Evolutionary conservation across 2,113 vertebrate species (phyloP).

Genomic region (Ceyx melanurus): DNA sequence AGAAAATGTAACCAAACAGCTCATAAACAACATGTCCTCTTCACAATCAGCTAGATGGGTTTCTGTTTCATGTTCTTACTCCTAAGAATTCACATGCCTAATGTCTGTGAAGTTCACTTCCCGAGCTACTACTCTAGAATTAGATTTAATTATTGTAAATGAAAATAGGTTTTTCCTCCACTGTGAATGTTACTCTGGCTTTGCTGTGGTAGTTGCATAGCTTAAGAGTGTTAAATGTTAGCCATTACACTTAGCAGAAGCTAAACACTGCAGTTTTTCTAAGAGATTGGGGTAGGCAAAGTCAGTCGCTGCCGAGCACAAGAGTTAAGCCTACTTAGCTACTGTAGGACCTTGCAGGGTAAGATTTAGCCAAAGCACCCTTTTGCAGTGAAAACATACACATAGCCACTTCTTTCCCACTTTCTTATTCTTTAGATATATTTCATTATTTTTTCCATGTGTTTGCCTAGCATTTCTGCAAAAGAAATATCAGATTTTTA

Average conservation of each 20-base stretch:
- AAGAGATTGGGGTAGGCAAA: background rate
- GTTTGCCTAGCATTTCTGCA: background rate
- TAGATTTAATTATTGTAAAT: background rate
- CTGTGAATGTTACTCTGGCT: background rate
- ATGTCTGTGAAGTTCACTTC: background rate
- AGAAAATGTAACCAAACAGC: slow-evolving; percentile 26
- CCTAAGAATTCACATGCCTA: background rate
- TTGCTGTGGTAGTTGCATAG: background rate
- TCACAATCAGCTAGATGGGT: background rate
- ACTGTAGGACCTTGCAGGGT: background rate
- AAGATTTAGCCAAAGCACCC: background rate
- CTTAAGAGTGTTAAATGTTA: background rate
- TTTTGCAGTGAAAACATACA: background rate
- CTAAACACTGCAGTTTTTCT: background rate
- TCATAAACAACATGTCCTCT: slow-evolving; percentile 36
- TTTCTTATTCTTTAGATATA: background rate
- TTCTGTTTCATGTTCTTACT: background rate
- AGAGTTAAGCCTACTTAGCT: background rate
- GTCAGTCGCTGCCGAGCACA: background rate
- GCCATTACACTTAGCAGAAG: background rate
- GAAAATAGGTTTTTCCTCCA: background rate
- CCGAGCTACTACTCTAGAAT: background rate
- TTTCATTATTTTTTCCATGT: background rate
- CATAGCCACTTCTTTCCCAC: background rate
- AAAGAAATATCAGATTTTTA: background rate